Evolutionary conservation across 2,888 invertebrate genomes (phyloP).

Genomic region (Papilio protenor): DNA sequence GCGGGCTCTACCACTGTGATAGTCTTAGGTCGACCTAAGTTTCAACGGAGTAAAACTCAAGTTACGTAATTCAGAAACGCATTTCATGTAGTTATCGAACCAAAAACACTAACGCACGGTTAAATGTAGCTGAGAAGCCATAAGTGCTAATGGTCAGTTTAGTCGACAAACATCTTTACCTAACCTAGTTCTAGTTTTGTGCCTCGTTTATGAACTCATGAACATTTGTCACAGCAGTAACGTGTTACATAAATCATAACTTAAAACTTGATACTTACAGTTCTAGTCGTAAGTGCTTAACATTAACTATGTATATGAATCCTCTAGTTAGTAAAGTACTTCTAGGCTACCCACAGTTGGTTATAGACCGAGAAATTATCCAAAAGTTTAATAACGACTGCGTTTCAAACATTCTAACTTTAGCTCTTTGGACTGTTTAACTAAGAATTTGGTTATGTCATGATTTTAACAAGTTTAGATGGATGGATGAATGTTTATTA

Average conservation of each 20-base stretch:
- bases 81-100: too few relatives aligned
- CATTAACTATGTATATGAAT: background rate
- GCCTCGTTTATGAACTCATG: background rate
- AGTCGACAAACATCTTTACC: background rate
- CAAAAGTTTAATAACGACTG: background rate
- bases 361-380: background rate
- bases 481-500: too few relatives aligned
- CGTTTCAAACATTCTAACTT: background rate
- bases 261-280: constrained; percentile 1
- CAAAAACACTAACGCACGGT: too few relatives aligned
- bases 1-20: too few relatives aligned
- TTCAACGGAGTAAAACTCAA: too few relatives aligned
- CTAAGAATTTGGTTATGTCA: background rate
- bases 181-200: constrained; percentile 1
- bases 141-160: background rate
- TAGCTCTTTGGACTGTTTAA: background rate
- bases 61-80: too few relatives aligned
- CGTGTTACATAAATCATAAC: constrained; percentile 12
- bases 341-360: background rate
- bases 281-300: background rate
- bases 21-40: too few relatives aligned
- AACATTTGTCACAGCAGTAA: constrained; percentile 1
- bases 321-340: constrained; percentile 1
- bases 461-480: background rate
- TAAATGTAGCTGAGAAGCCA: too few relatives aligned